Evolutionary conservation across 2,113 vertebrate genomes (phyloP), one percentile per base, ranked within the genome.

Genomic region (Aldabrachelys gigantea): DNA sequence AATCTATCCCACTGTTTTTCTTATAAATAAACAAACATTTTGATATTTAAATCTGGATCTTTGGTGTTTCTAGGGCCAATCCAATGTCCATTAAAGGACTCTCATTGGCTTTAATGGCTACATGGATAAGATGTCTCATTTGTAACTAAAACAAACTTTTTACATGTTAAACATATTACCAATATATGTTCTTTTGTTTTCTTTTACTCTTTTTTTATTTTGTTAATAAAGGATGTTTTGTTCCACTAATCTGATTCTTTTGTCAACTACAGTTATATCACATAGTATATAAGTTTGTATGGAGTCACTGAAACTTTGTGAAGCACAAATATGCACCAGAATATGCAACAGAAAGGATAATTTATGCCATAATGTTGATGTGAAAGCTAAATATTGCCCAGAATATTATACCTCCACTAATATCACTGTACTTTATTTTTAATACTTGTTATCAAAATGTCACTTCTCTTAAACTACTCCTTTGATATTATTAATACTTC

Each of bases 401-500:
- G 52, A 24, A 76, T 57, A 38, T 21, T 21, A n/a, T 57, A 41
- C 29, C 22, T 75, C 16, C 56, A 21, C 52, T n/a, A 83, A 69
- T n/a, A 76, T 91, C 1, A 1, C 89, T 53, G 78, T 8, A 76
- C 3, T 1, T 41, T 44, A 57, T 81, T 87, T 91, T 92, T 59
- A 54, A 93, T 82, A 87, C 3, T n/a, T 69, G 54, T 78, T 52
- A 91, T 80, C 57, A 83, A 86, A 91, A 79, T 84, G 3, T 22
- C 84, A n/a, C 1, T 53, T 53, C 57, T 87, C 82, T 59, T 90
- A 89, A 93, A 84, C 8, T 85, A 82, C n/a, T 0, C 88, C 4
- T 92, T 89, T 87, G 56, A 75, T 76, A 91, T 7, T 1, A 88
- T 89, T 91, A 81, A 2, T 76, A 85, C 27, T 41, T 92, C 47